phyloP scores from a whole-genome alignment of 2,113 vertebrate species.

The Tylochromis polylepis region DNA sequence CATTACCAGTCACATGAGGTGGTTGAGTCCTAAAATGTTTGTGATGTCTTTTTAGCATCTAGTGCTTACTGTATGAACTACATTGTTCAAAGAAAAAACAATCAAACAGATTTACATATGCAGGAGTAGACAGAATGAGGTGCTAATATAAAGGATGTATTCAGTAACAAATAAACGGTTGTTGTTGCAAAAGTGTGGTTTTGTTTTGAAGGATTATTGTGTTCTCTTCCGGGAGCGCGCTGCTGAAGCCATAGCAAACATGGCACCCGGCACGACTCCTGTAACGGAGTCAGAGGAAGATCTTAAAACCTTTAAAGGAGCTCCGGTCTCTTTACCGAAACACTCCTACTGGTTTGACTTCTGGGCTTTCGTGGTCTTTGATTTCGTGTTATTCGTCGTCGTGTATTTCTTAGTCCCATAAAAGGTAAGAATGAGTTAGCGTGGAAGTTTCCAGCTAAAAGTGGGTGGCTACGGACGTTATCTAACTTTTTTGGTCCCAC shows the following conservation, averaged over 20 bases:
- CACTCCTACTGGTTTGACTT: slow-evolving; percentile 90
- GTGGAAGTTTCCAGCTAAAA: not conserved
- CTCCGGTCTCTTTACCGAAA: slow-evolving; percentile 49
- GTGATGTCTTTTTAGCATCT: not conserved
- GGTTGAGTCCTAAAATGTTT: not conserved
- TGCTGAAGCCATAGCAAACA: not conserved
- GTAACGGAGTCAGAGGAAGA: not conserved
- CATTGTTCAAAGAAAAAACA: not conserved
- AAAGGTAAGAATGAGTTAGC: slow-evolving; percentile 36
- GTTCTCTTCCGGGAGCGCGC: not conserved
- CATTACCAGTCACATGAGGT: not conserved
- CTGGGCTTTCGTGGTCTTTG: slow-evolving; percentile 82
- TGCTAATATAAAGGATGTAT: not conserved
- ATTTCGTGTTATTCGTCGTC: slow-evolving; percentile 77
- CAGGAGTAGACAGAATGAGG: not conserved
- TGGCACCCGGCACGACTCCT: not conserved
- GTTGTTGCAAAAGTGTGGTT: not conserved
- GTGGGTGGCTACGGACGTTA: slow-evolving; percentile 37
- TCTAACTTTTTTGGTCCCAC: not conserved
- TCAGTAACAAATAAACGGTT: not conserved
- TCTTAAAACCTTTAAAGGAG: not conserved
- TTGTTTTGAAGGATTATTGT: slow-evolving; percentile 12
- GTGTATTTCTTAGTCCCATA: slow-evolving; percentile 73
- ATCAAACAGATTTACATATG: not conserved
- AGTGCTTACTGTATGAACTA: not conserved